Evolutionary conservation across 1,140 invertebrate species (phyloP).

Genomic region (Andricus grossulariae): DNA sequence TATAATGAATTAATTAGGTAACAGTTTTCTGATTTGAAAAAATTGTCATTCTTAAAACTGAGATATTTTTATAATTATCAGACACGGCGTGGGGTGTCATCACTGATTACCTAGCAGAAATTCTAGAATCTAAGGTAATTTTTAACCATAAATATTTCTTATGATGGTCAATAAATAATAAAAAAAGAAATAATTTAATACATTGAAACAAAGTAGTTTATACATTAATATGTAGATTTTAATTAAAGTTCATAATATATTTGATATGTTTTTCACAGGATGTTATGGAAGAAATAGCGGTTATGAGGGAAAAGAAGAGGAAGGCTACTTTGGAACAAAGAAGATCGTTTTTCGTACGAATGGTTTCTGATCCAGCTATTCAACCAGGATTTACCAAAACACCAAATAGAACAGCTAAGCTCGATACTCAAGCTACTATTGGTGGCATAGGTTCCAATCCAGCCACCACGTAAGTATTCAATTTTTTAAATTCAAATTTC

Average conservation of each 20-base stretch:
- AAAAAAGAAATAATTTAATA: neutral
- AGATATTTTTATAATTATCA: constrained; percentile 64
- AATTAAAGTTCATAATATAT: too few relatives aligned
- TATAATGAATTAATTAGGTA: too few relatives aligned
- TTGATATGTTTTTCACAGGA: constrained; percentile 70
- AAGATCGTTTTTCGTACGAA: constrained; percentile 95
- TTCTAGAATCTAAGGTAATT: constrained; percentile 81
- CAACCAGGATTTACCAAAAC: constrained; percentile 74
- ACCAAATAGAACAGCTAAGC: constrained; percentile 68
- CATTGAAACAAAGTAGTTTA: neutral
- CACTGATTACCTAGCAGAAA: constrained; percentile 87
- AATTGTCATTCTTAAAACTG: neutral
- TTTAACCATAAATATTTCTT: neutral
- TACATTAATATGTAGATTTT: neutral
- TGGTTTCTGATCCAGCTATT: constrained; percentile 97
- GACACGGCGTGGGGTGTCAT: constrained; percentile 95
- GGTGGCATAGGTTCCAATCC: constrained; percentile 61
- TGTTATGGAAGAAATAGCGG: constrained; percentile 81
- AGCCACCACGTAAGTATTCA: constrained; percentile 54
- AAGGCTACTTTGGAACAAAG: constrained; percentile 89
- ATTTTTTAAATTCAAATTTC: neutral
- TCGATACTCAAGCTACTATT: constrained; percentile 71
- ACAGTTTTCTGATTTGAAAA: neutral
- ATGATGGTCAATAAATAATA: neutral
- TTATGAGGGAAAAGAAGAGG: constrained; percentile 81